Evolutionary conservation across 1,140 invertebrate genomes (phyloP), one percentile per base, ranked within the genome.

Genomic region (Pygmarrhopalites habei): DNA sequence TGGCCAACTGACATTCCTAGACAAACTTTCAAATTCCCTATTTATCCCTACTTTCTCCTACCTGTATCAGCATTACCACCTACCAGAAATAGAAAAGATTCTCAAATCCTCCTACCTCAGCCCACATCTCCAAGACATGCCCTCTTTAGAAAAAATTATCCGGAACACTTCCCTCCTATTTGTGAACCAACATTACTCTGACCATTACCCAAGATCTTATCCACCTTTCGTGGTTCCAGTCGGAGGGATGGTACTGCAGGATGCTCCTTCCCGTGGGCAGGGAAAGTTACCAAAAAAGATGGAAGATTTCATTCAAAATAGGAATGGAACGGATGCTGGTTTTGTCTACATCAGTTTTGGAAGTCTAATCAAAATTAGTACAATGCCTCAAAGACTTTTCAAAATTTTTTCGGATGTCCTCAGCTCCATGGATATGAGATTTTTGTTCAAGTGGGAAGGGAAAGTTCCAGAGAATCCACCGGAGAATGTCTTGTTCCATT

Each of bases 381-480:
- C 10, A 49, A 21, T 49, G 46, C 15, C 15, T 7, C 46, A 10
- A 14, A 10, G 10, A 23, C 10, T 15, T n/a, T 12, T 49, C 5
- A 21, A 49, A 15, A 21, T 49, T 49, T 55, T 55, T 26, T 17
- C 28, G 5, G 15, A 55, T 28, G 26, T 26, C 5, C 12, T 55
- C 12, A 25, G 52, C 5, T 10, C 23, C 19, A 4, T 55, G 23
- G 25, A 32, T 2, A 41, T 57, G 5, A 26, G 19, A 43, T 63
- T 66, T 39, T 14, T 66, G 2, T 62, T 51, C 52, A 63, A 63
- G 43, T 62, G 59, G 59, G 52, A 63, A 64, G 52, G 51, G 3
- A 19, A 49, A 17, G 3, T 12, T 3, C 41, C 44, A n/a, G n/a
- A 53, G 1, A 21, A 46, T 28, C 46, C 57, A 3, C 64, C 64